phyloP scores from a whole-genome alignment of 2,888 invertebrate genomes.

The Rotaria socialis region DNA sequence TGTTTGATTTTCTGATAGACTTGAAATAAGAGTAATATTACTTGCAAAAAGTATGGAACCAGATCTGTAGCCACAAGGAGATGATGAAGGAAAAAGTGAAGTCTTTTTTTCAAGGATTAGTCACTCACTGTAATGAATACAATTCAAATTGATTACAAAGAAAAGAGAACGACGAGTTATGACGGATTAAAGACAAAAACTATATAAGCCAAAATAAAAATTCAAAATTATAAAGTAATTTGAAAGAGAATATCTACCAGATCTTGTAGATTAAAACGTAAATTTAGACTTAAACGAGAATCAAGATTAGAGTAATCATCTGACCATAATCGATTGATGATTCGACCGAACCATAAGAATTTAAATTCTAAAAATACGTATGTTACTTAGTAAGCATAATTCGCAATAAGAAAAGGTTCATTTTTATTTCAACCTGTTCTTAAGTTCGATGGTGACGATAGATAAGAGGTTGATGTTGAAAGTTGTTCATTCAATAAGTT shows the following conservation, averaged over 20 bases:
- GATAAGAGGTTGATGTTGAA: not conserved
- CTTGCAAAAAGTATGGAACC: conserved; percentile 26
- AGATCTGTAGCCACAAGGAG: not conserved
- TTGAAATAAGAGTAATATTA: not conserved
- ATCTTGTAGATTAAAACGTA: not conserved
- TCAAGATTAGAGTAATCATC: not conserved
- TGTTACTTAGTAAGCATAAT: not conserved
- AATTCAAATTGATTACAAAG: conserved; percentile 1
- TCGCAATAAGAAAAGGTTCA: not conserved
- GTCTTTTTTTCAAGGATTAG: not conserved
- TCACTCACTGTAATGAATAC: not conserved
- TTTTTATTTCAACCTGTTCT: not conserved
- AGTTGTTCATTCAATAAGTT: not conserved
- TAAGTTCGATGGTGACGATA: not conserved
- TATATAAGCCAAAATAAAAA: not conserved
- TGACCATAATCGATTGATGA: not conserved
- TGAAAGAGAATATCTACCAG: not conserved
- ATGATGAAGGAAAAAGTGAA: not conserved
- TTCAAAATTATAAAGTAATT: not conserved
- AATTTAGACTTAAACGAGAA: not conserved
- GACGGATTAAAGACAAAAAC: not conserved
- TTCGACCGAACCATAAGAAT: conserved; percentile 11
- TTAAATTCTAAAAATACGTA: not conserved
- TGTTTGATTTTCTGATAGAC: not conserved
- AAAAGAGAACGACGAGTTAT: not conserved